A percentile compares a stretch with the other conserved stretches of the same genome.
Evolutionary conservation across 2,113 vertebrate species (phyloP).

Genomic region (Pungitius pungitius): DNA sequence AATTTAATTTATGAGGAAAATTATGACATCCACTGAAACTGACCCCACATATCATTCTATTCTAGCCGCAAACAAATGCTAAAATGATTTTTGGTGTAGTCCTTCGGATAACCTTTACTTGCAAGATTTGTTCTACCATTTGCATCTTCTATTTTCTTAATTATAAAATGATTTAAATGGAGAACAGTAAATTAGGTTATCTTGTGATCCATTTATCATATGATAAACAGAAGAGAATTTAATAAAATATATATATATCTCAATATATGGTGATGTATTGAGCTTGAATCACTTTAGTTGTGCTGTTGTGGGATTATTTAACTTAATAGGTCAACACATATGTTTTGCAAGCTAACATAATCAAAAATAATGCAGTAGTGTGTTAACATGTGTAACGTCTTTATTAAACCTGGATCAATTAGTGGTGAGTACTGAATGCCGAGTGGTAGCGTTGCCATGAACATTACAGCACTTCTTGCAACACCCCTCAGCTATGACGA

Average conservation of each 20-base stretch:
- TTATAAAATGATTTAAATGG: not conserved
- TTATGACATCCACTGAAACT: not conserved
- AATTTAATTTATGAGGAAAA: not conserved
- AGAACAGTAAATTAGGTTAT: not conserved
- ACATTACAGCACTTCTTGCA: conserved; percentile 18
- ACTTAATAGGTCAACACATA: not conserved
- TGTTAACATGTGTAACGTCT: too few species aligned
- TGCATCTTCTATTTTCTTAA: not conserved
- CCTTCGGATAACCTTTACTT: not conserved
- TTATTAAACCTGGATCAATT: not conserved
- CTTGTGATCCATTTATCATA: not conserved
- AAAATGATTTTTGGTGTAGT: not conserved
- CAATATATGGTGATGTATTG: not conserved
- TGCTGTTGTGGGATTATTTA: not conserved
- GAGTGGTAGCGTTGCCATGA: conserved; percentile 17
- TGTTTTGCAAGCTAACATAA: not conserved
- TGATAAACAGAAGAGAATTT: not conserved
- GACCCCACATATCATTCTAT: not conserved
- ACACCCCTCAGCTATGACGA: conserved; percentile 6
- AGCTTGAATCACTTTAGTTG: not conserved
- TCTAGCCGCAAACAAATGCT: not conserved
- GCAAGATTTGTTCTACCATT: not conserved
- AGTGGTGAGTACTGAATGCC: conserved; percentile 23
- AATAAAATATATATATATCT: not conserved
- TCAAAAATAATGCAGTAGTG: not conserved